Conservation (phyloP, 64 coral and sea anemone species). For the Pocillopora damicornis region DNA sequence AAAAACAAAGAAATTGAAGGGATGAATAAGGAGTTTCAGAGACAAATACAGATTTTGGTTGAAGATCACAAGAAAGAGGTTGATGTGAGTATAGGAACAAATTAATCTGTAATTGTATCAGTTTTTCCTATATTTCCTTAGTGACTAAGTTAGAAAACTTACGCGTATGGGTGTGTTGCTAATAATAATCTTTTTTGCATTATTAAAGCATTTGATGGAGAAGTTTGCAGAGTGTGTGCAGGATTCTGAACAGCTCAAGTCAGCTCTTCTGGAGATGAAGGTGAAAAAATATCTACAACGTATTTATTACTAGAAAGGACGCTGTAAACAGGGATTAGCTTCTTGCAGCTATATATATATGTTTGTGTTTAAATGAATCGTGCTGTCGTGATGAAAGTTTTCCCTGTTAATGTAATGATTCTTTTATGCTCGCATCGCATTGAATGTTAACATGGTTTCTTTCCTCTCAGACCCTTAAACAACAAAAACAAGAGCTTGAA, state of each 20-base stretch:
- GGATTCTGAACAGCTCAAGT: conserved; percentile 85
- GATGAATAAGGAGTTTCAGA: conserved; percentile 69
- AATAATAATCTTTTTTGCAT: not conserved
- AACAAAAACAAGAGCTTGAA: conserved; percentile 65
- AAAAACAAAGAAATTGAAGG: conserved; percentile 75
- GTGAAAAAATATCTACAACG: not conserved
- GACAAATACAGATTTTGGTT: conserved; percentile 74
- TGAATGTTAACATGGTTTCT: too few species aligned
- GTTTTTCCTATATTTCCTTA: too few species aligned
- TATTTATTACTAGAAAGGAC: too few species aligned
- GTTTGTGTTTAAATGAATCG: too few species aligned
- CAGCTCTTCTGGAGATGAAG: conserved; percentile 70
- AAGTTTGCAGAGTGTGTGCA: conserved; percentile 81
- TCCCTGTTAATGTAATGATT: too few species aligned
- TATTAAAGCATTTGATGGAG: conserved; percentile 78
- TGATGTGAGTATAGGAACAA: conserved; percentile 54
- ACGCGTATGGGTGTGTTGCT: too few species aligned
- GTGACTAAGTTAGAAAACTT: too few species aligned
- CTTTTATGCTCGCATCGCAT: too few species aligned
- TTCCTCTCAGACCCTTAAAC: conserved; percentile 33
- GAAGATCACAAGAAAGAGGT: conserved; percentile 84
- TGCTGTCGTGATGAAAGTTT: too few species aligned
- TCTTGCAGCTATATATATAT: too few species aligned
- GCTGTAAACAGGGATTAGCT: too few species aligned
- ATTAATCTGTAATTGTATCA: too few species aligned